These are phyloP conservation scores for Gobio gobio DNA, from an alignment of 2,113 vertebrate genomes.

Conservation along the genomic window DNA sequence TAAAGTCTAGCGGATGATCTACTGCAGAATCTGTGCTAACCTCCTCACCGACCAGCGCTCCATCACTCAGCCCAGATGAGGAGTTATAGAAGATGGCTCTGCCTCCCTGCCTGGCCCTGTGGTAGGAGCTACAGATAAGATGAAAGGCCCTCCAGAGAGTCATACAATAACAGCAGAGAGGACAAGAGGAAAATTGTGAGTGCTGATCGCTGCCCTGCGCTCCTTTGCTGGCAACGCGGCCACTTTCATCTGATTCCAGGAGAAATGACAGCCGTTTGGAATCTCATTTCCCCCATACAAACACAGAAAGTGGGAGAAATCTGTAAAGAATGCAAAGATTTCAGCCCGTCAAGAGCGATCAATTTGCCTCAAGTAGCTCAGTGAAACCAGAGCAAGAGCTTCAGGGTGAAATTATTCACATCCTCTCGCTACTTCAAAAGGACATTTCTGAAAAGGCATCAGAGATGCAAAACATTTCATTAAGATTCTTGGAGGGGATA, in stretches of 20 bases:
- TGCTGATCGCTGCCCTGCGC: constrained; percentile 40
- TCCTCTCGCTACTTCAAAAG: neutral
- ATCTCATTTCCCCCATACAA: constrained; percentile 27
- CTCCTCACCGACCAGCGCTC: neutral
- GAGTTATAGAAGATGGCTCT: constrained; percentile 32
- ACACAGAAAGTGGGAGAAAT: constrained; percentile 17
- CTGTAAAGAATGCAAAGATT: constrained; percentile 33
- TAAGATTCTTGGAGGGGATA: constrained; percentile 1
- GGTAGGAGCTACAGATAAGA: constrained; percentile 40
- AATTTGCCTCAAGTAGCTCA: constrained; percentile 33
- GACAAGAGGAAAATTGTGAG: constrained; percentile 42
- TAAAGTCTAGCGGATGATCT: constrained; percentile 29
- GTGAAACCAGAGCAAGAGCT: constrained; percentile 20
- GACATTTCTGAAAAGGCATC: neutral
- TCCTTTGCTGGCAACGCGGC: constrained; percentile 16
- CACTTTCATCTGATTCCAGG: constrained; percentile 49
- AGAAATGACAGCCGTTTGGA: constrained; percentile 47
- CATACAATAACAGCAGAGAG: constrained; percentile 41
- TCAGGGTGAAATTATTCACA: constrained; percentile 34
- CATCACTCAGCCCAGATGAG: constrained; percentile 37
- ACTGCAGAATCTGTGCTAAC: constrained; percentile 33
- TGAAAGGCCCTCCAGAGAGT: constrained; percentile 49
- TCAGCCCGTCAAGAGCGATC: neutral
- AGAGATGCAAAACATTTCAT: neutral
- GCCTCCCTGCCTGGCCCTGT: constrained; percentile 14